Evolutionary conservation across 2,888 invertebrate genomes (phyloP), one percentile per base, ranked within the genome.

Genomic region (Aphrophora alni): DNA sequence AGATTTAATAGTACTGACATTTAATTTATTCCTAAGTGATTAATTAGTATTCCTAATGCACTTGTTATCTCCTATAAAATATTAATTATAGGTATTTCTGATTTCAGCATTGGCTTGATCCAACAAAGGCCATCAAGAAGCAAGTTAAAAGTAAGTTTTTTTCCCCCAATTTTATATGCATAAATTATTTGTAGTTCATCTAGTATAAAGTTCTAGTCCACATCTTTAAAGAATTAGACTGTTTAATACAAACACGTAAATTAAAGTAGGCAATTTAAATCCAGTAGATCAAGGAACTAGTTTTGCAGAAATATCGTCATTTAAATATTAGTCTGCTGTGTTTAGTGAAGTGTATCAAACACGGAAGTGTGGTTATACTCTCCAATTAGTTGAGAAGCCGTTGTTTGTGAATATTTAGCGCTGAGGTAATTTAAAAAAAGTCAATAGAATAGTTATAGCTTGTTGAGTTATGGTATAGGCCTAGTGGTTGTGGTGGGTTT

Each of bases 81-180:
- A n/a, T n/a, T n/a, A n/a, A n/a, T n/a, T n/a, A n/a, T n/a, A n/a
- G n/a, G n/a, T 21, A 76, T 38, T 70, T 79, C 85, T 84, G 84
- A 82, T 88, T 90, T 76, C 88, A 92, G 91, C 99, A 99, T 90
- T 99, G 99, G 99, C 90, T 99, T 84, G 99, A 99, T 90, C 97
- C 98, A 14, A 97, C 98, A 12, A 99, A 99, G 90, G 94, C 96
- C 17, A 95, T 99, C 78, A 98, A 97, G 88, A 99, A 99, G 88
- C 99, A 99, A 92, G 97, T 98, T 17, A 98, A 97, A 93, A 98
- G 95, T 95, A 90, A 92, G 93, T 90, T 78, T 24, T 69, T 38
- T 26, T 21, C 25, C 80, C 68, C 7, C 68, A 7, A 5, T 3
- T 33, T 33, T 5, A 5, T 33, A 5, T 33, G 33, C 8, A 33